Base-by-base conservation (phyloP, 37 sponge, comb jelly and placozoan genomes). In the Chondrilla cf. caribensis region DNA sequence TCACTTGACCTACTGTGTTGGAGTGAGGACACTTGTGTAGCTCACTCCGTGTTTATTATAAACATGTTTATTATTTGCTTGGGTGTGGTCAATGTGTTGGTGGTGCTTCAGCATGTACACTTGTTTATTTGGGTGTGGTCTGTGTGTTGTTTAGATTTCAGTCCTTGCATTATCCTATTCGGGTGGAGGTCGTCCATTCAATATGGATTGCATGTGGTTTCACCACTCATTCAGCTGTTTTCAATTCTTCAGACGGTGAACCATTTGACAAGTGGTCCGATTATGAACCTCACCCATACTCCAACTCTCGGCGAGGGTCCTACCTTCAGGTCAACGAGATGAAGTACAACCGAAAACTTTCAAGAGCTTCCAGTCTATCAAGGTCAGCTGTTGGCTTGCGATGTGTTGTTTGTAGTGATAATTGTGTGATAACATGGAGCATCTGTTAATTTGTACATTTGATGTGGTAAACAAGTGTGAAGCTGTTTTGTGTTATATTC, bases 361-460 rank as follows among this genome's bases (percentile, higher is more conserved):
- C 76, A 21, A 17, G 76, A n/a, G 11, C 25, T 43, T 73, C 76
- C 36, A 73, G 76, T 37, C 76, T 41, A 9, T 73, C 76, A 1
- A 73, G 76, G 76, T 73, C 17, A 26, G 35, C 17, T 33, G 68
- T 26, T n/a, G n/a, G n/a, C n/a, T n/a, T n/a, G 15, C 57, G 57
- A 11, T 54, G 57, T 11, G 57, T n/a, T n/a, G n/a, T n/a, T n/a
- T n/a, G n/a, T n/a, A n/a, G n/a, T n/a, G n/a, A n/a, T n/a, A n/a
- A n/a, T n/a, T n/a, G n/a, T n/a, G n/a, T n/a, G n/a, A n/a, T n/a
- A n/a, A n/a, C n/a, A n/a, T n/a, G n/a, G n/a, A n/a, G n/a, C n/a
- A n/a, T n/a, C 11, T 54, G 57, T 17, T 19, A 11, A 54, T 54
- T 54, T 54, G 57, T 54, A 54, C 17, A 17, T 19, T 54, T 19